A percentile compares a stretch with the other conserved stretches of the same genome.
Evolutionary conservation across 1,140 invertebrate species (phyloP).

Genomic region (Pollicipes pollicipes): DNA sequence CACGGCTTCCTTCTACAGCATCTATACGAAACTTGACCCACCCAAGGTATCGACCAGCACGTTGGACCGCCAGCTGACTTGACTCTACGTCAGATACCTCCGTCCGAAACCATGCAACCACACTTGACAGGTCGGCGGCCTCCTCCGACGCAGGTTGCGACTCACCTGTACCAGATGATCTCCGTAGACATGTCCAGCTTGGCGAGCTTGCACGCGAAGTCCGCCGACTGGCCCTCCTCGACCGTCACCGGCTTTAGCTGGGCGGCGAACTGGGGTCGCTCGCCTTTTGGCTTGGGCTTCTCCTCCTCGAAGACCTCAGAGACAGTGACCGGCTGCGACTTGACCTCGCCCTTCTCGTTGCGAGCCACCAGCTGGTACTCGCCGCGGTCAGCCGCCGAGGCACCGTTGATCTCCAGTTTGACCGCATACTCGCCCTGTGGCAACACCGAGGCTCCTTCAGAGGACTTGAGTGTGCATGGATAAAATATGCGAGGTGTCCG

Average conservation of each 20-base stretch:
- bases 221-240: neutral
- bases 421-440: slow-evolving; percentile 61
- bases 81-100: too few relatives aligned
- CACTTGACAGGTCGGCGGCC: too few relatives aligned
- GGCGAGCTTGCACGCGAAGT: slow-evolving; percentile 12
- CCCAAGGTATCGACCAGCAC: too few relatives aligned
- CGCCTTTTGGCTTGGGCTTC: neutral
- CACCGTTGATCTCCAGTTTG: slow-evolving; percentile 66
- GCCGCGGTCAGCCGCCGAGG: slow-evolving; percentile 59
- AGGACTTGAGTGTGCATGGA: too few relatives aligned
- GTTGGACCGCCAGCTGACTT: too few relatives aligned
- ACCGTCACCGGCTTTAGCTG: neutral
- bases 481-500: too few relatives aligned
- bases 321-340: slow-evolving; percentile 51
- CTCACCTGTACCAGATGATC: slow-evolving; percentile 23
- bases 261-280: neutral
- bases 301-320: neutral
- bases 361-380: slow-evolving; percentile 75
- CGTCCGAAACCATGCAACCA: too few relatives aligned
- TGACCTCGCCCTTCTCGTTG: slow-evolving; percentile 82
- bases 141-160: too few relatives aligned
- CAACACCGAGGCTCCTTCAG: too few relatives aligned
- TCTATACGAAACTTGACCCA: too few relatives aligned
- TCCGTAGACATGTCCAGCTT: slow-evolving; percentile 23
- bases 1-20: too few relatives aligned